Base-by-base conservation (phyloP, 2,113 vertebrate genomes). In the Aix galericulata region DNA sequence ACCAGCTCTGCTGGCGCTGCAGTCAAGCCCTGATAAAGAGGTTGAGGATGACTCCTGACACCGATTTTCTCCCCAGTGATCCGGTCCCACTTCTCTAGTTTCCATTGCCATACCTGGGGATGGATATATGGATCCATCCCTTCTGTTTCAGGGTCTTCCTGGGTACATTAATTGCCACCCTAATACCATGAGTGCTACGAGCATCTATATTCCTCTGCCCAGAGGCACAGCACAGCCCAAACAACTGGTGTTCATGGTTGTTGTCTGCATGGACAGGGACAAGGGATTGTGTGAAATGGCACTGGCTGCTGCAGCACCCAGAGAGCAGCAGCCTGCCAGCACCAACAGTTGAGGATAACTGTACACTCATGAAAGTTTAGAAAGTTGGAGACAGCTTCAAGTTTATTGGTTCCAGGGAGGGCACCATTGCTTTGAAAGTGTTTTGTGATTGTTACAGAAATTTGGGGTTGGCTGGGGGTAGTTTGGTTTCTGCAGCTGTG, bases 401-500 rank as follows among this genome's bases (percentile, higher is more conserved):
- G 36, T 93, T 89, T 36, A n/a, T 23, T 79, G 6, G 0, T 74
- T 79, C 4, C 1, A 82, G 27, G 53, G 83, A 96, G 77, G 80
- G 69, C 83, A 86, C 56, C 25, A 1, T 79, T 81, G 56, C 90
- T 97, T 71, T 84, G 62, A 40, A 75, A 92, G 77, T 9, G 17
- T 53, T 93, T 76, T 42, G 66, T 75, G 46, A 21, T 50, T 53
- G 48, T 69, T 91, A 36, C 80, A 58, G 86, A 83, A 89, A 69
- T 94, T 87, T 89, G 83, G 93, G 77, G 62, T 5, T 73, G 83
- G 58, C 73, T 66, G 60, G 16, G 55, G 68, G 23, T 46, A 64
- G 80, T 67, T 83, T 32, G 38, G 76, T 62, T 86, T 87, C 86
- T 73, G 95, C 25, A 26, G 90, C 76, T 92, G 80, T 23, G 82